phyloP scores from a whole-genome alignment of 2,113 vertebrate species.

The Ivindomyrus marchei region DNA sequence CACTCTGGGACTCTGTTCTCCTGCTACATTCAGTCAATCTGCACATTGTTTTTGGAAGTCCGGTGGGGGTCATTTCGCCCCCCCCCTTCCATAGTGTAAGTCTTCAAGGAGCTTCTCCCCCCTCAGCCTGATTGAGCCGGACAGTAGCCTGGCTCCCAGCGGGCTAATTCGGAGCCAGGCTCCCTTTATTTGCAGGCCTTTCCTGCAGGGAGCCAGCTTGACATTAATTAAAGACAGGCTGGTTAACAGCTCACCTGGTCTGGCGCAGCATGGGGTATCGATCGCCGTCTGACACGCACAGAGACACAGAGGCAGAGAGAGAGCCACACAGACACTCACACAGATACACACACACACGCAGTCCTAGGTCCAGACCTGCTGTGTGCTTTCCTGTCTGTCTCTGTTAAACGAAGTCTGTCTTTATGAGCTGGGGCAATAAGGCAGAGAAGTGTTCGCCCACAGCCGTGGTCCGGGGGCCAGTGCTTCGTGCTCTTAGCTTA shows the following conservation, averaged over 20 bases:
- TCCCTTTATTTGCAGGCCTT: slow-evolving; percentile 42
- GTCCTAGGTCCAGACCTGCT: neutral
- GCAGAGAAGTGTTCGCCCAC: slow-evolving; percentile 13
- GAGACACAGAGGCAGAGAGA: neutral
- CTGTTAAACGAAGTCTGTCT: slow-evolving; percentile 45
- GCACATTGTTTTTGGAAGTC: slow-evolving; percentile 45
- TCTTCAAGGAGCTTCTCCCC: slow-evolving; percentile 48
- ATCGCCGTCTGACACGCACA: slow-evolving; percentile 30
- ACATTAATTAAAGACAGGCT: slow-evolving; percentile 46
- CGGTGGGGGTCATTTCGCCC: slow-evolving; percentile 46
- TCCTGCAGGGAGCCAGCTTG: slow-evolving; percentile 36
- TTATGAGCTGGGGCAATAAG: slow-evolving; percentile 50
- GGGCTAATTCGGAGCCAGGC: slow-evolving; percentile 55
- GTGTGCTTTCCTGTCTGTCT: slow-evolving; percentile 21
- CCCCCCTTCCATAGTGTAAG: slow-evolving; percentile 45
- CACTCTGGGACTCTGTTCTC: slow-evolving; percentile 24
- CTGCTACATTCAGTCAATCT: slow-evolving; percentile 34
- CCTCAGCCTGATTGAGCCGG: slow-evolving; percentile 38
- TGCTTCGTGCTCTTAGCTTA: neutral
- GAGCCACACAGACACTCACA: neutral
- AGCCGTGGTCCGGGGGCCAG: neutral
- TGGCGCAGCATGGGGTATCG: slow-evolving; percentile 39
- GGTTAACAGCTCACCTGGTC: slow-evolving; percentile 50
- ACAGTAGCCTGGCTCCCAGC: slow-evolving; percentile 44
- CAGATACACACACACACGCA: slow-evolving; percentile 8